Percentiles rank a stretch among this genome's conserved stretches.
Conservation (phyloP, 1,140 invertebrate genomes). For the Cotesia typhae region DNA sequence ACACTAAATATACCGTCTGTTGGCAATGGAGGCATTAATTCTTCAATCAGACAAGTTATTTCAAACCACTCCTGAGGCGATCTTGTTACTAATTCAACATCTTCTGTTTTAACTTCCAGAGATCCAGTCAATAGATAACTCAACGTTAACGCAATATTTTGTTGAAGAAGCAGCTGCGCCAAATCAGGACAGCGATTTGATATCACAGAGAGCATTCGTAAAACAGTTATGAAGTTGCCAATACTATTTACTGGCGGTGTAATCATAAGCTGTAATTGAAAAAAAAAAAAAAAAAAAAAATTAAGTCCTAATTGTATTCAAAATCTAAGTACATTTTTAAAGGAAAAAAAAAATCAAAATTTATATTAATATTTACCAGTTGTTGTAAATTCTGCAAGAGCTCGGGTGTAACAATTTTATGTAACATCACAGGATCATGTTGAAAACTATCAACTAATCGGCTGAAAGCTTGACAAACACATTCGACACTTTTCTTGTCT, state of each 20-base stretch:
- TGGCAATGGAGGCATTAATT: conserved; percentile 93
- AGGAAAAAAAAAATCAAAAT: conserved; percentile 21
- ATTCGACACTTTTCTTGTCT: conserved; percentile 98
- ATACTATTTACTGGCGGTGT: conserved; percentile 93
- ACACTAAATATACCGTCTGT: conserved; percentile 94
- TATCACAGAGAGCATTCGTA: conserved; percentile 95
- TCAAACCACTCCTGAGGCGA: conserved; percentile 96
- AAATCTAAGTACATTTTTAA: neutral
- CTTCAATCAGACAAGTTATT: conserved; percentile 94
- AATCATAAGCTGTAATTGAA: conserved; percentile 78
- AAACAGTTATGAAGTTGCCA: conserved; percentile 93
- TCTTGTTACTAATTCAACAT: conserved; percentile 87
- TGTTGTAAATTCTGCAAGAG: conserved; percentile 93
- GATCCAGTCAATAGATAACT: conserved; percentile 90
- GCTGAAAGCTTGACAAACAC: conserved; percentile 95
- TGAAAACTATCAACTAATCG: conserved; percentile 97
- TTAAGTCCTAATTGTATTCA: too few relatives aligned
- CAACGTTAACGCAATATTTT: conserved; percentile 94
- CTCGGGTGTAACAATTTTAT: conserved; percentile 94
- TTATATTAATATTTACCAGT: conserved; percentile 69
- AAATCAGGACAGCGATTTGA: conserved; percentile 93
- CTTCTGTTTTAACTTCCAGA: conserved; percentile 69
- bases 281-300: conserved; percentile 19
- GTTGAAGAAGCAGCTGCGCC: conserved; percentile 87
- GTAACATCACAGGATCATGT: conserved; percentile 86